phyloP scores from a whole-genome alignment of 2,113 vertebrate genomes.

The Centropus bengalensis region DNA sequence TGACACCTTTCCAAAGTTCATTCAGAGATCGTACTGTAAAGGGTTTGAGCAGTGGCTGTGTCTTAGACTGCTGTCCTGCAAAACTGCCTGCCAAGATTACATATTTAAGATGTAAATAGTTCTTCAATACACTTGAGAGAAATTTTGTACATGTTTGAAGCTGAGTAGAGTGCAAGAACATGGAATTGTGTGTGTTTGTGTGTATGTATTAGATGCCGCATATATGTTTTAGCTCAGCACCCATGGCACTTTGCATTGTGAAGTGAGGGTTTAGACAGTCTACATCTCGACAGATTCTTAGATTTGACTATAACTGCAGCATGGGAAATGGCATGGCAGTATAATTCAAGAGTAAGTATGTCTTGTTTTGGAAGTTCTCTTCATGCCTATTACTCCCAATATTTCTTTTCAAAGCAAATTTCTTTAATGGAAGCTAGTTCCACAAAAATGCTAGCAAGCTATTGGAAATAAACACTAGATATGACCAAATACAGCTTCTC shows the following conservation, averaged over 20 bases:
- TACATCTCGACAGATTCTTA: not conserved
- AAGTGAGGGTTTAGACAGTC: not conserved
- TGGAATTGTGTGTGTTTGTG: not conserved
- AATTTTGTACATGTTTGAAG: not conserved
- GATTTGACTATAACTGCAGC: not conserved
- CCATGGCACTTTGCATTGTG: not conserved
- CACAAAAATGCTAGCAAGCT: accelerated
- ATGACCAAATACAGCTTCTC: not conserved
- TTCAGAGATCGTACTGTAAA: not conserved
- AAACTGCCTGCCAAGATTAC: not conserved
- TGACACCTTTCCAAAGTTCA: not conserved
- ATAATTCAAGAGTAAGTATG: not conserved
- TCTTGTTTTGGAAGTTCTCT: not conserved
- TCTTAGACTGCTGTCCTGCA: not conserved
- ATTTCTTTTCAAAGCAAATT: not conserved
- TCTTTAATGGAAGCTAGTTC: not conserved
- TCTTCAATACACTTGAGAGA: not conserved
- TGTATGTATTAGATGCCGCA: not conserved
- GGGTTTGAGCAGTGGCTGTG: not conserved
- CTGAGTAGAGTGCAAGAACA: not conserved
- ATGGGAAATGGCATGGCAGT: not conserved
- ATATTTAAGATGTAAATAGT: not conserved
- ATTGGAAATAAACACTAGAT: not conserved
- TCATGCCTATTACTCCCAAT: not conserved
- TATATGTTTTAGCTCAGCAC: not conserved